phyloP scores from a whole-genome alignment of 1,140 invertebrate genomes.

The Odontomachus brunneus region DNA sequence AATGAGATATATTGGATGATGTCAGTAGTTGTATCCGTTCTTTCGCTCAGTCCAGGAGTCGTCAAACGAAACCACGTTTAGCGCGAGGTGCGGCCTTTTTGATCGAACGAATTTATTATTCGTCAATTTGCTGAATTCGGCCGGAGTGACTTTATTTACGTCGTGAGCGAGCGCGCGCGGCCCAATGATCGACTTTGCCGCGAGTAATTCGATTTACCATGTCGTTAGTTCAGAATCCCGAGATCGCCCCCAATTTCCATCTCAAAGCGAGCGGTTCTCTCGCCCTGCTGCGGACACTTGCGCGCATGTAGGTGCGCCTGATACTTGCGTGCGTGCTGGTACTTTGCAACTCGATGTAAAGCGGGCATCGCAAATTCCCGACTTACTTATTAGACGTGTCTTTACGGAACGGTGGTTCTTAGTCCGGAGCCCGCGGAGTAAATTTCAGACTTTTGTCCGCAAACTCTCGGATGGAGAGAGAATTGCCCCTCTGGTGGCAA shows the following conservation, averaged over 20 bases:
- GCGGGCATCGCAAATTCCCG: background rate
- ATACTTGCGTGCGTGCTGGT: background rate
- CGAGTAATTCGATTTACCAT: slow-evolving; percentile 71
- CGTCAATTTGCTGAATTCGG: background rate
- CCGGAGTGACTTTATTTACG: slow-evolving; percentile 43
- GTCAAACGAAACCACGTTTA: background rate
- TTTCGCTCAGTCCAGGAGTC: too few relatives aligned
- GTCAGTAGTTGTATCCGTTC: too few relatives aligned
- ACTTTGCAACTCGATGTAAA: background rate
- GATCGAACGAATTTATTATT: background rate
- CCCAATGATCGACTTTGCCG: slow-evolving; percentile 59
- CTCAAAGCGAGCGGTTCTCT: slow-evolving; percentile 62
- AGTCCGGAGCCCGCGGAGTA: too few relatives aligned
- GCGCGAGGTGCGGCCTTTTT: background rate
- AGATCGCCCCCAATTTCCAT: slow-evolving; percentile 73
- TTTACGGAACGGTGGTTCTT: background rate
- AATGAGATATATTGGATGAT: too few relatives aligned
- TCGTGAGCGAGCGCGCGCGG: background rate
- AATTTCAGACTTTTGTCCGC: too few relatives aligned
- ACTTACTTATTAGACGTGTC: background rate
- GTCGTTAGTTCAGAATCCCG: slow-evolving; percentile 71
- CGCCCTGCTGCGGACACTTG: background rate
- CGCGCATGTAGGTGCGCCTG: background rate
- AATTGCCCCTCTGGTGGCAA: too few relatives aligned
- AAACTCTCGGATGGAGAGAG: too few relatives aligned